phyloP scores from a whole-genome alignment of 1,140 invertebrate genomes.

The Atopsyche davidsoni region DNA sequence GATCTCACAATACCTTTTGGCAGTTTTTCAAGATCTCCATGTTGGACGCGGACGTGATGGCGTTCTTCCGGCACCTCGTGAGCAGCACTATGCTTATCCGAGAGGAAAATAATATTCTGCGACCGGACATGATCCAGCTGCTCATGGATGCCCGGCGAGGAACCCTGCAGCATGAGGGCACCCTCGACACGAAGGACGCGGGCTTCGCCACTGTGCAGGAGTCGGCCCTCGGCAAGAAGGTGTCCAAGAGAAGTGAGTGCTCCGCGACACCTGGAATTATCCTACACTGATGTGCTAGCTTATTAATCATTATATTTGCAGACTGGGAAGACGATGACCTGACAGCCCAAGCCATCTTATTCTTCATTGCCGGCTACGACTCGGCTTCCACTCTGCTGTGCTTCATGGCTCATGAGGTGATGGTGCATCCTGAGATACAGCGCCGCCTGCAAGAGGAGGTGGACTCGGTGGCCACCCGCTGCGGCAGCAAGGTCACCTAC shows the following conservation, averaged over 20 bases:
- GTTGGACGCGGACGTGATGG: background rate
- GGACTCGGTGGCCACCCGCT: background rate
- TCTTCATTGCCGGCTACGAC: slow-evolving; percentile 2
- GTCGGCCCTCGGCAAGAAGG: slow-evolving; percentile 26
- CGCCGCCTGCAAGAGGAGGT: background rate
- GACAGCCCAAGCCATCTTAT: background rate
- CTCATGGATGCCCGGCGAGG: slow-evolving; percentile 33
- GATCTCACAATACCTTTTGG: too few relatives aligned
- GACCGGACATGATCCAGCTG: slow-evolving; percentile 37
- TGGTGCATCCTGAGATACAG: background rate
- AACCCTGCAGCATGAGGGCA: slow-evolving; percentile 27
- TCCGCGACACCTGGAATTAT: too few relatives aligned
- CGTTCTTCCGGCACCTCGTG: slow-evolving; percentile 33
- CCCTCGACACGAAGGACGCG: slow-evolving; percentile 22
- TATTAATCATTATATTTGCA: too few relatives aligned
- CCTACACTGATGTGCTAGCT: too few relatives aligned
- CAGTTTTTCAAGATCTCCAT: slow-evolving; percentile 4
- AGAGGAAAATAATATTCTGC: slow-evolving; percentile 28
- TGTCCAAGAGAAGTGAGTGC: slow-evolving; percentile 24
- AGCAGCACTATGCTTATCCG: slow-evolving; percentile 26
- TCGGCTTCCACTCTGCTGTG: background rate
- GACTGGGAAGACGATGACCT: slow-evolving; percentile 2
- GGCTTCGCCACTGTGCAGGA: slow-evolving; percentile 37
- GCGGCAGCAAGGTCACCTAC: background rate
- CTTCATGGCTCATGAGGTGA: background rate